Percentiles rank a stretch among this genome's conserved stretches.
phyloP scores from a whole-genome alignment of 2,888 invertebrate species.

The Micoletzkya japonica region DNA sequence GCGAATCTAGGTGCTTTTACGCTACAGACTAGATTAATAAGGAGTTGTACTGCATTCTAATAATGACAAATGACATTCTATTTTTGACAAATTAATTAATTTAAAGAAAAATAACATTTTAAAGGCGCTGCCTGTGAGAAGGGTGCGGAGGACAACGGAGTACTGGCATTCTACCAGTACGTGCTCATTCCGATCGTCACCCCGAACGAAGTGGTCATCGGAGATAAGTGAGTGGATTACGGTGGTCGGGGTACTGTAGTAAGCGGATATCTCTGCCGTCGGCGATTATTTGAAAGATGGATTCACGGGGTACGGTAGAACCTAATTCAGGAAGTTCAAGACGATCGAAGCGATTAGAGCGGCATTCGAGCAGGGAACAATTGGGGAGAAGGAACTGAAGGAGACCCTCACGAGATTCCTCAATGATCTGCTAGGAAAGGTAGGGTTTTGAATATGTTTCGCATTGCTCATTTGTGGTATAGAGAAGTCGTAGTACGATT shows the following conservation, averaged over 20 bases:
- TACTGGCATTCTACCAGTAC: constrained; percentile 89
- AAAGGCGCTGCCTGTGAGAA: constrained; percentile 39
- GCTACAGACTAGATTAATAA: neutral
- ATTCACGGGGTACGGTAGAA: neutral
- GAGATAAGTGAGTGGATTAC: constrained; percentile 32
- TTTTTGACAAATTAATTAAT: neutral
- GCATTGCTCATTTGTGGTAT: too few species aligned
- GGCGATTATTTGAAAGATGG: neutral
- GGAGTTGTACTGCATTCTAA: too few species aligned
- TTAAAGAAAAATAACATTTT: neutral
- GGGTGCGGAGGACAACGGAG: constrained; percentile 78
- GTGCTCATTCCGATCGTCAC: constrained; percentile 83
- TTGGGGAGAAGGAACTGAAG: constrained; percentile 42
- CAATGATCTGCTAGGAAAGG: constrained; percentile 45
- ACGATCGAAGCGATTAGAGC: constrained; percentile 20
- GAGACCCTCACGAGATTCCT: constrained; percentile 47
- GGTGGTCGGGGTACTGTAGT: neutral
- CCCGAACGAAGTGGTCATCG: constrained; percentile 38
- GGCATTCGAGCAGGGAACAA: constrained; percentile 30
- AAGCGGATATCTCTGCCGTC: neutral
- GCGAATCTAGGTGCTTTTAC: neutral
- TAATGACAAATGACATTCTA: too few species aligned
- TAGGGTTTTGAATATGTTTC: neutral
- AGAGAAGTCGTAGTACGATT: too few species aligned
- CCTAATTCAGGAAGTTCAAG: neutral